phyloP scores from a whole-genome alignment of 2,888 invertebrate species.

The Calameuta idolon region DNA sequence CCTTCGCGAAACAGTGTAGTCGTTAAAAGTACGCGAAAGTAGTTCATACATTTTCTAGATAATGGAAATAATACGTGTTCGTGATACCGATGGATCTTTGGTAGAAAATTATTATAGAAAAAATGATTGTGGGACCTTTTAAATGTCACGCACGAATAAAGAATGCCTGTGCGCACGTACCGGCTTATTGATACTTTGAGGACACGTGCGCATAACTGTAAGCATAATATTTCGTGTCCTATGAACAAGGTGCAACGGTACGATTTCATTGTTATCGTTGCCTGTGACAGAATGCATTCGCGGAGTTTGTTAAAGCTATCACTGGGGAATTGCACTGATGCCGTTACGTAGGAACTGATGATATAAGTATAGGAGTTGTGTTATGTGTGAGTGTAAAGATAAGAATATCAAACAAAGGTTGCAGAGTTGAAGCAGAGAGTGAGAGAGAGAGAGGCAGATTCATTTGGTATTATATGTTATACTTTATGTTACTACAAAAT shows the following conservation, averaged over 20 bases:
- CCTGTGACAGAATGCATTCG: background rate
- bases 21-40: background rate
- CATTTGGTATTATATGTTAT: background rate
- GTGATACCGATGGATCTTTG: background rate
- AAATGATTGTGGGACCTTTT: background rate
- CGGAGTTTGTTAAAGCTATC: background rate
- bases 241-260: slow-evolving; percentile 20
- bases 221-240: slow-evolving; percentile 33
- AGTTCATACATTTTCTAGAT: background rate
- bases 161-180: background rate
- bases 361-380: background rate
- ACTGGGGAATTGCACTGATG: background rate
- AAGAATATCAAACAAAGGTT: background rate
- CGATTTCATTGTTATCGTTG: background rate
- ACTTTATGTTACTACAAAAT: background rate
- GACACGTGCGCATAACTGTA: slow-evolving; percentile 35
- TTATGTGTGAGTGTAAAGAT: background rate
- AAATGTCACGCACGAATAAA: background rate
- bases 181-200: slow-evolving; percentile 30
- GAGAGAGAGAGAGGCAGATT: background rate
- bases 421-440: background rate
- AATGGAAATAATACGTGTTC: background rate
- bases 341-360: background rate
- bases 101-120: background rate
- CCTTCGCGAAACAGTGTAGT: background rate